Percentiles rank a stretch among this genome's conserved stretches.
Evolutionary conservation across 2,113 vertebrate genomes (phyloP).

Genomic region (Lutjanus erythropterus): DNA sequence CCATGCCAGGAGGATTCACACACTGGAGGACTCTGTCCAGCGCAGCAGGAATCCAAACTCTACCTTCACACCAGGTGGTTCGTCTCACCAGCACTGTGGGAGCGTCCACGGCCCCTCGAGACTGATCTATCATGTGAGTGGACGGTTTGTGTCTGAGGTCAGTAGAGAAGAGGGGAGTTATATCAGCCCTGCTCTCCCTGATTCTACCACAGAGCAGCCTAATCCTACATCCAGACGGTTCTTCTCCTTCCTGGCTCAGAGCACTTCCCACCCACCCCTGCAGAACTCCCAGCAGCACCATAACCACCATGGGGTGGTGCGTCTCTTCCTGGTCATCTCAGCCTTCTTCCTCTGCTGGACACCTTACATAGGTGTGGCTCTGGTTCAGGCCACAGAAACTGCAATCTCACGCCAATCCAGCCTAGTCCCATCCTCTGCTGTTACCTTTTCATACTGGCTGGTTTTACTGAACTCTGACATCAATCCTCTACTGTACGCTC

Average conservation of each 20-base stretch:
- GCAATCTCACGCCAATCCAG: constrained; percentile 74
- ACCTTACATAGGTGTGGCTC: constrained; percentile 82
- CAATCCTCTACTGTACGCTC: constrained; percentile 87
- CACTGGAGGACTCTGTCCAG: constrained; percentile 84
- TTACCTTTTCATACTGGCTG: constrained; percentile 87
- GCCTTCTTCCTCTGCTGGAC: constrained; percentile 88
- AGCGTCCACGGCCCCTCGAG: constrained; percentile 71
- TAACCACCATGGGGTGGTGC: constrained; percentile 80
- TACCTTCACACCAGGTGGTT: constrained; percentile 33
- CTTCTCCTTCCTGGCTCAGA: constrained; percentile 70
- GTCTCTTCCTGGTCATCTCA: constrained; percentile 84
- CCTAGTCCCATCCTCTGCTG: constrained; percentile 75
- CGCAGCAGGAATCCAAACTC: constrained; percentile 57
- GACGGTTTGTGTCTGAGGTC: constrained; percentile 75
- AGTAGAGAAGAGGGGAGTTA: constrained; percentile 31
- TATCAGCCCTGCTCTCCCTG: constrained; percentile 4
- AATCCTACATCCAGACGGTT: constrained; percentile 49
- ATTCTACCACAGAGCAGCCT: constrained; percentile 28
- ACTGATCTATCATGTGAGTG: constrained; percentile 82
- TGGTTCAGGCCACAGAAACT: constrained; percentile 84
- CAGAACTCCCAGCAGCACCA: constrained; percentile 71
- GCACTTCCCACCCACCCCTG: constrained; percentile 43
- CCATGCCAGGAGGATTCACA: constrained; percentile 85
- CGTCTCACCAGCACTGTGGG: constrained; percentile 35
- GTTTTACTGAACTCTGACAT: constrained; percentile 87